Base-by-base conservation (phyloP, 2,797 vertebrate species). In the Manis pentadactyla region DNA sequence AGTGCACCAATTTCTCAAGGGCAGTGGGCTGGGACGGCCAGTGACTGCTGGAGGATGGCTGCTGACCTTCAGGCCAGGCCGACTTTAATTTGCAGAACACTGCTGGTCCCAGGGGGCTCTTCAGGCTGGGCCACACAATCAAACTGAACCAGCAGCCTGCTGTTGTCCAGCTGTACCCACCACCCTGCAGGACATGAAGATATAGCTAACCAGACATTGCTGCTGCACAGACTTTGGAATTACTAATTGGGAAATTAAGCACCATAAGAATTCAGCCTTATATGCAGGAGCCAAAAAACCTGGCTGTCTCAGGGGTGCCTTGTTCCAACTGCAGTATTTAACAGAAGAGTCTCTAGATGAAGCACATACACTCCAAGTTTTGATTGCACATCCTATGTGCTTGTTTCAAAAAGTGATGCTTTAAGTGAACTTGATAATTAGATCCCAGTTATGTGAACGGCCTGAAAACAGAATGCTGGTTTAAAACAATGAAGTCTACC, bases 31-130 rank as follows among this genome's bases (percentile, higher is more conserved):
- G 15, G 81, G 97, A 98, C 11, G 23, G 97, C 78, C 96, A 98
- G 95, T 97, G 93, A 81, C 97, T 98, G 97, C 97, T 96, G 95
- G 96, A 96, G 95, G 97, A 95, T 92, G 85, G 93, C 94, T 93
- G 46, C 91, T 98, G 98, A 99, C 97, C 98, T 98, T 98, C 97
- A 98, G 98, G 97, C 98, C 98, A 98, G 97, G 97, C 96, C 95
- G 97, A 97, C 96, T 97, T 97, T 98, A 94, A 96, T 98, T 98
- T 98, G 97, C 98, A 97, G 97, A 98, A 98, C 86, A 79, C 95
- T 94, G 97, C 71, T 92, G 51, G 96, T 98, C 98, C 97, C 98
- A 95, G 94, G 98, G 90, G 94, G 86, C 95, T 97, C 87, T 98
- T 97, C 97, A 94, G 98, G 97, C 98, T 97, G 96, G 97, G 96